These are phyloP conservation scores for Mico argentatus DNA, from an alignment of 2,797 vertebrate species.

Conservation along the genomic window DNA sequence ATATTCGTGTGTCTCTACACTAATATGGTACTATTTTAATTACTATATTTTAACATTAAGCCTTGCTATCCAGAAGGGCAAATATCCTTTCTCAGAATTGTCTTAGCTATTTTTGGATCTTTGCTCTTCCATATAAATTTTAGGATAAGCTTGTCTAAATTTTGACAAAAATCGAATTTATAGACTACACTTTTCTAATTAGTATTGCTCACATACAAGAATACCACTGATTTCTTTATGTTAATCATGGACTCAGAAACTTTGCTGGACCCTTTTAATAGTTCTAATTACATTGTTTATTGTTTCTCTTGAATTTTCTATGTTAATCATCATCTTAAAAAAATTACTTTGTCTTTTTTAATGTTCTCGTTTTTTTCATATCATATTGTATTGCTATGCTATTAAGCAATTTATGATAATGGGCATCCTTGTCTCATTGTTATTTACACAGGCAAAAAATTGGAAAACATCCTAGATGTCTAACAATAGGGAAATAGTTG, in stretches of 20 bases:
- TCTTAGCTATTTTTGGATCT: background rate
- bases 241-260: background rate
- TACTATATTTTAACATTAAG: background rate
- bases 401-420: background rate
- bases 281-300: background rate
- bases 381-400: background rate
- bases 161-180: conserved; percentile 27
- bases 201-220: background rate
- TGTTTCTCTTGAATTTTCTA: background rate
- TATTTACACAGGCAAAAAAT: background rate
- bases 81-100: background rate
- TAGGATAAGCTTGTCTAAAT: background rate
- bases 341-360: background rate
- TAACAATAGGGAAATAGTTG: background rate
- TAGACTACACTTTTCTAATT: background rate
- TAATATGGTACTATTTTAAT: background rate
- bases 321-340: background rate
- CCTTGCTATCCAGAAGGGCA: background rate
- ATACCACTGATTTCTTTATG: background rate
- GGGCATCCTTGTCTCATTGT: background rate
- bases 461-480: background rate
- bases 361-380: background rate
- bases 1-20: background rate
- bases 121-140: background rate
- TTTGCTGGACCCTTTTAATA: background rate